phyloP scores from a whole-genome alignment of 2,888 invertebrate species.

The Tanytarsus gracilentus region DNA sequence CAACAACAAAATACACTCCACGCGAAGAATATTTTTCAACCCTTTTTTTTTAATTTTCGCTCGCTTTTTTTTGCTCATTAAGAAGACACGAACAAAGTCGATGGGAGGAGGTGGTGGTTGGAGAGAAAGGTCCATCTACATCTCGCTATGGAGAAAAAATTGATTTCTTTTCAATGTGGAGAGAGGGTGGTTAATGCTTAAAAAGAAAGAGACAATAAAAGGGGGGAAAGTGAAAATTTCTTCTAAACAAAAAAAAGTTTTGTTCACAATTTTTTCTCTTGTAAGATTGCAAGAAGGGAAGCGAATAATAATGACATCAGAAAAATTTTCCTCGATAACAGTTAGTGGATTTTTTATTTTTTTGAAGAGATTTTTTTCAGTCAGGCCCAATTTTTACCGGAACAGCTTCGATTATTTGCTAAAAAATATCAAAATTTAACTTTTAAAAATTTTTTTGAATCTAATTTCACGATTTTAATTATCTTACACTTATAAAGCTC shows the following conservation, averaged over 20 bases:
- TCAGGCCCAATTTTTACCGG: background rate
- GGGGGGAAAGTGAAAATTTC: background rate
- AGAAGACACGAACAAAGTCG: background rate
- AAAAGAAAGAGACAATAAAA: background rate
- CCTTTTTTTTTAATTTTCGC: constrained; percentile 28
- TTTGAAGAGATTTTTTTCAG: too few relatives aligned
- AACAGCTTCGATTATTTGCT: too few relatives aligned
- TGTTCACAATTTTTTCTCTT: constrained; percentile 8
- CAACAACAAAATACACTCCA: constrained; percentile 1
- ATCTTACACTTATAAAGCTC: too few relatives aligned
- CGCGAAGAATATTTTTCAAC: constrained; percentile 11
- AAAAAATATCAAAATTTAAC: too few relatives aligned
- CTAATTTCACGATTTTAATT: too few relatives aligned
- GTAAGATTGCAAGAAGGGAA: background rate
- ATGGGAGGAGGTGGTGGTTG: too few relatives aligned
- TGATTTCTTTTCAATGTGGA: constrained; percentile 26
- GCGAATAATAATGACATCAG: background rate
- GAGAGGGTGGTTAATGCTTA: background rate
- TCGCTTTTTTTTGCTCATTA: constrained; percentile 19
- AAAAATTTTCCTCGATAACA: background rate
- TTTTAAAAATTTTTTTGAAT: too few relatives aligned
- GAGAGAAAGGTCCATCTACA: constrained; percentile 13
- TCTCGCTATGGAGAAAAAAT: constrained; percentile 17
- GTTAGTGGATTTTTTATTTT: background rate
- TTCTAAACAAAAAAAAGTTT: constrained; percentile 1